phyloP scores from a whole-genome alignment of 2,113 vertebrate species.

The Spea bombifrons region DNA sequence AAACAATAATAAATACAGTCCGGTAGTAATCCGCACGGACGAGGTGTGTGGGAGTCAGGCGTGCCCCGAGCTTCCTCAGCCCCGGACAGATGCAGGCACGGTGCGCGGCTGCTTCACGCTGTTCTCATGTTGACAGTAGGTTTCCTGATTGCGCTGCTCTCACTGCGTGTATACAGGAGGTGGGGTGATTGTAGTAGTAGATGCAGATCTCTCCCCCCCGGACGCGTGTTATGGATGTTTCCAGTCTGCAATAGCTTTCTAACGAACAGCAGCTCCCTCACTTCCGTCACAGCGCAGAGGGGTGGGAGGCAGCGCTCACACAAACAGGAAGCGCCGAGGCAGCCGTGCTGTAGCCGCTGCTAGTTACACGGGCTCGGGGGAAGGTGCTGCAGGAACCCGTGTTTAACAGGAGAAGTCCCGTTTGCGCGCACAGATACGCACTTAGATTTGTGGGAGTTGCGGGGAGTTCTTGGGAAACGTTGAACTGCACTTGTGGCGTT shows the following conservation, averaged over 20 bases:
- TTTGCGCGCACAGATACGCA: too few species aligned
- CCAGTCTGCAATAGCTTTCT: not conserved
- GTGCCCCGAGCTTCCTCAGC: not conserved
- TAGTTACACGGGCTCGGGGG: not conserved
- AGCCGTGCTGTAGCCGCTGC: slow-evolving; percentile 19
- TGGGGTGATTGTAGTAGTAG: not conserved
- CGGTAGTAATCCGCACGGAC: not conserved
- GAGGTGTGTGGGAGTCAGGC: not conserved
- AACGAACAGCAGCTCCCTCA: slow-evolving; percentile 16
- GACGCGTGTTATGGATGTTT: not conserved
- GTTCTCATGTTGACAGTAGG: slow-evolving; percentile 19
- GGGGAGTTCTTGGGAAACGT: too few species aligned
- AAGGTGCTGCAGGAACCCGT: too few species aligned
- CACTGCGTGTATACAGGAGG: not conserved
- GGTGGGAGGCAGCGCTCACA: slow-evolving; percentile 3
- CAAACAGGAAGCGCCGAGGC: slow-evolving; percentile 37
- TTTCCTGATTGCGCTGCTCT: not conserved
- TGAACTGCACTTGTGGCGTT: too few species aligned
- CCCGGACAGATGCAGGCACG: slow-evolving; percentile 4
- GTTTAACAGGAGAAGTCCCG: too few species aligned
- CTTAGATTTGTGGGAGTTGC: too few species aligned
- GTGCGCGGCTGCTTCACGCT: not conserved
- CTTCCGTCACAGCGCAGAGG: slow-evolving; percentile 36
- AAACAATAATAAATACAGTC: not conserved
- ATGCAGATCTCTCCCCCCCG: not conserved